These are phyloP conservation scores for Notarius lentiginosus DNA, from an alignment of 2,113 vertebrate genomes.

Conservation along the genomic window DNA sequence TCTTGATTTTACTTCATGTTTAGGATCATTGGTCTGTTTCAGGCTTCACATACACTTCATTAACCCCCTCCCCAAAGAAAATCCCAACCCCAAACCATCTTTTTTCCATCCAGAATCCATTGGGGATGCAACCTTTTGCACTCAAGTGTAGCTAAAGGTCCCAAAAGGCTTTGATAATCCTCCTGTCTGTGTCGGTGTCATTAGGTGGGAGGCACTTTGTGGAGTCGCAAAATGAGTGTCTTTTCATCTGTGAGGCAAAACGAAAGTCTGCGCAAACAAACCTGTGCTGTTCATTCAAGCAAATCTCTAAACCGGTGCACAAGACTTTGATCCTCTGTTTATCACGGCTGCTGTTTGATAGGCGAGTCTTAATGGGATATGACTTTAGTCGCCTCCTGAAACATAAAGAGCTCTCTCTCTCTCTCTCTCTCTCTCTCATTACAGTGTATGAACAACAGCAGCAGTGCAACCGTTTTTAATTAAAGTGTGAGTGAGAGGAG, in stretches of 20 bases:
- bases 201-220: neutral
- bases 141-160: neutral
- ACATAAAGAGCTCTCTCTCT: neutral
- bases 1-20: neutral
- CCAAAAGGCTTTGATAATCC: neutral
- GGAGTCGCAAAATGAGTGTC: neutral
- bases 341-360: constrained; percentile 36
- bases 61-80: neutral
- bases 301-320: constrained; percentile 35
- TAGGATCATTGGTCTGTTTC: neutral
- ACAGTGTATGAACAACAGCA: neutral
- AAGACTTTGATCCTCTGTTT: constrained; percentile 48
- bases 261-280: constrained; percentile 36
- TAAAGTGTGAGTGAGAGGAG: neutral
- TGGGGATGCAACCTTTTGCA: neutral
- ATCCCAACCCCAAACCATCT: neutral
- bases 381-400: constrained; percentile 12
- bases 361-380: constrained; percentile 18
- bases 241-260: constrained; percentile 36
- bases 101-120: neutral
- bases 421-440: neutral
- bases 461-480: neutral
- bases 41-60: neutral
- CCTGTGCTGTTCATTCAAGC: constrained; percentile 22
- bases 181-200: constrained; percentile 1